Base-by-base conservation (phyloP, 2,113 vertebrate species). In the Cololabis saira region DNA sequence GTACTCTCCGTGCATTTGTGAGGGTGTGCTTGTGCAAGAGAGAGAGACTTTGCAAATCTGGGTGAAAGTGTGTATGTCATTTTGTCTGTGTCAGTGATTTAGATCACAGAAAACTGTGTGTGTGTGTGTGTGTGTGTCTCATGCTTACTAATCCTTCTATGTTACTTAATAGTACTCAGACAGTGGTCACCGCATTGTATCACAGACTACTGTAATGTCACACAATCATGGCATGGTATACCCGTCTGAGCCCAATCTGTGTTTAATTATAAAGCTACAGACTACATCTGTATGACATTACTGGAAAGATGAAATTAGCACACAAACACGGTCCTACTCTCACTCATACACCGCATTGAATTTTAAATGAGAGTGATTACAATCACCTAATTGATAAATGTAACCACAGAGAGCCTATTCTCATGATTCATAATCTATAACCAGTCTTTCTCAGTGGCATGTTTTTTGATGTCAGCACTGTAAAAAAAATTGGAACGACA, bases 361-460 rank as follows among this genome's bases (percentile, higher is more conserved):
- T 88, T 85, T 74, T 61, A 78, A 90, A 89, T 87, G 75, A 90
- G 80, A 74, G 68, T 67, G 78, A 91, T 87, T 71, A 91, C 82
- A 92, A 85, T 90, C 83, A 85, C 85, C 68, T 92, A 85, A 93
- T 91, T 92, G 91, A 92, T 89, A 70, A 86, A 73, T 67, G 68
- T 58, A 40, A 87, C 87, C 91, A 78, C 89, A 71, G 76, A 57
- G 81, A 60, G 60, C 54, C 61, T 80, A 71, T 71, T 70, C 60
- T 66, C 21, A 47, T 94, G 92, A 92, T 81, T 92, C 91, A 92
- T 67, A 51, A 81, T 81, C 82, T 85, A 75, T 86, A 78, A 87
- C 42, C 8, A 16, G 70, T 66, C 66, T 69, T 33, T 69, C 51
- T 79, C 83, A 85, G 47, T 74, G 51, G 67, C 72, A 62, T 85